Base-by-base conservation (phyloP, 1,140 invertebrate genomes). In the Planococcus citri region DNA sequence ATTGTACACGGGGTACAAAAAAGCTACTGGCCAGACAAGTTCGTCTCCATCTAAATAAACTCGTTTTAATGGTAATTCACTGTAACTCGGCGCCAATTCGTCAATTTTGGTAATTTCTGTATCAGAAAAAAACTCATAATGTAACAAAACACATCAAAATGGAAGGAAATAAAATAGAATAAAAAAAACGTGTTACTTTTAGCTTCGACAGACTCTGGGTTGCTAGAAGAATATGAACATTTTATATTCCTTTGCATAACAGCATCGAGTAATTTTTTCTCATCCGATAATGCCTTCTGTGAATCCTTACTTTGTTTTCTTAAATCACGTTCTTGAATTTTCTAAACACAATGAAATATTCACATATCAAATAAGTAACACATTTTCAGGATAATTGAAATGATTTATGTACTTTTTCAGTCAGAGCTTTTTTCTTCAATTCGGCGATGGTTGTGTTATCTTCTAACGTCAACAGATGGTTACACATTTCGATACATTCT, bases 1-100 rank as follows among this genome's bases (percentile, higher is more conserved):
- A 69, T 82, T 77, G 73, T 83, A 84, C 79, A 94, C 90, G 3
- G 92, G 92, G 79, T 94, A 95, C 20, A 91, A 79, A 74, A 95
- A 86, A 41, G 90, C 79, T 68, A 90, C 84, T 57, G 94, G 91
- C 92, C 89, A 93, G 72, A 89, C 76, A 70, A 93, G 80, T 74
- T 81, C 78, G 21, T 81, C 74, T n/a, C 81, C 79, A 74, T 84
- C 79, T 1, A 88, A 73, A 74, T 82, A 79, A 17, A 90, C 87
- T 76, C 78, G 74, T 64, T 84, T 78, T 33, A 80, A n/a, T 9
- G 41, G 41, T 51, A 51, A 51, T n/a, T 51, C 6, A 17, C 17
- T 51, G 17, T 9, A 51, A 9, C 2, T 17, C 4, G 41, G 41
- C 3, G 3, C 17, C 41, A 51, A 51, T n/a, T 51, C 41, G 17